phyloP scores from a whole-genome alignment of 1,140 invertebrate species.

The Dryas iulia region DNA sequence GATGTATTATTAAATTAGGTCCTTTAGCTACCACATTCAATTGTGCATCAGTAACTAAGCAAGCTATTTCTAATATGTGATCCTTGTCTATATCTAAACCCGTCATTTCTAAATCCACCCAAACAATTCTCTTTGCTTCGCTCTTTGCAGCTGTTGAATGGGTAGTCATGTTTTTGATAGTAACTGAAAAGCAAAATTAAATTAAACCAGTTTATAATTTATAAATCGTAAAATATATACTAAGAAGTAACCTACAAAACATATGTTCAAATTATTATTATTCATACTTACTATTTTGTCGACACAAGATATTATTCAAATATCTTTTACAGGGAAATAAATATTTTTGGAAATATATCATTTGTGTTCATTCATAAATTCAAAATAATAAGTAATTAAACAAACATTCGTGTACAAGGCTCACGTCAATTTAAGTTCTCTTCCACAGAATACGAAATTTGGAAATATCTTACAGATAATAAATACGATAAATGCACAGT shows the following conservation, averaged over 20 bases:
- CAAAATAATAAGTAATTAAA: too few species aligned
- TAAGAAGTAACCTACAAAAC: conserved; percentile 11
- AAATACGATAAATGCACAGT: too few species aligned
- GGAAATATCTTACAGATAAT: too few species aligned
- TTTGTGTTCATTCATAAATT: conserved; percentile 4
- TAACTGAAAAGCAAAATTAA: conserved; percentile 18
- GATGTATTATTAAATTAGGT: conserved; percentile 90
- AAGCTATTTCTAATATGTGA: conserved; percentile 93
- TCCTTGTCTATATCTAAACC: conserved; percentile 88
- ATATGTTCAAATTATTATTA: background rate
- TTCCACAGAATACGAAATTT: too few species aligned
- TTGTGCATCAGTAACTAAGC: conserved; percentile 91
- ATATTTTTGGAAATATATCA: conserved; percentile 14
- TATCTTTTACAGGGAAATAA: background rate
- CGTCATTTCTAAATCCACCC: conserved; percentile 88
- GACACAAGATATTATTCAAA: background rate
- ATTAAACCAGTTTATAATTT: background rate
- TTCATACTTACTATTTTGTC: conserved; percentile 2
- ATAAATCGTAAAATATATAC: background rate
- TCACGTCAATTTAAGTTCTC: too few species aligned
- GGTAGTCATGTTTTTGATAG: conserved; percentile 23
- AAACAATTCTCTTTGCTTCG: conserved; percentile 72
- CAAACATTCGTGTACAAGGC: too few species aligned
- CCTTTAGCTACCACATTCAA: conserved; percentile 90
- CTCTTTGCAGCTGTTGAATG: conserved; percentile 25